These are phyloP conservation scores for Xyrichtys novacula DNA, from an alignment of 2,797 vertebrate species.

Conservation along the genomic window DNA sequence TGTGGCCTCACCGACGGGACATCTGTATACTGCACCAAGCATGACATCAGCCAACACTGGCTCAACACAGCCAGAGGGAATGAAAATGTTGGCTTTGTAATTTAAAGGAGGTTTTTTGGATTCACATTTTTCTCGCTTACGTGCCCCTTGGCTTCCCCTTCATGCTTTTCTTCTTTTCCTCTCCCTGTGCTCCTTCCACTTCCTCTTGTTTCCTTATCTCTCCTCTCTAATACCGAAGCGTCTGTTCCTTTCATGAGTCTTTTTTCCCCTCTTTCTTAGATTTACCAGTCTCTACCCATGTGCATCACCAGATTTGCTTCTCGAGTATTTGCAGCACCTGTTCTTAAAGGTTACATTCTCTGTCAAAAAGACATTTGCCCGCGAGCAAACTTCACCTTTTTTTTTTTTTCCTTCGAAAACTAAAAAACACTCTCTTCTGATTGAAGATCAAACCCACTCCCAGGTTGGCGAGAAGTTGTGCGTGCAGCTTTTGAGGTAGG, in stretches of 20 bases:
- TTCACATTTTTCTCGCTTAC: conserved; percentile 53
- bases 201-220: background rate
- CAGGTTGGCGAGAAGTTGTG: conserved; percentile 25
- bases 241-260: conserved; percentile 34
- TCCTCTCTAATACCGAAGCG: conserved; percentile 14
- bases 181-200: background rate
- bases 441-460: conserved; percentile 29
- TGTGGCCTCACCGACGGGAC: conserved; percentile 55
- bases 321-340: conserved; percentile 41
- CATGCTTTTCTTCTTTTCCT: conserved; percentile 5
- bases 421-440: background rate
- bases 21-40: conserved; percentile 58
- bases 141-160: conserved; percentile 43
- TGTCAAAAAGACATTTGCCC: conserved; percentile 41
- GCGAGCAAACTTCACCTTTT: background rate
- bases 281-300: conserved; percentile 24
- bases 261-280: conserved; percentile 20
- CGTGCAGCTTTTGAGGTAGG: background rate
- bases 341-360: conserved; percentile 53
- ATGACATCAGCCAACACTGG: conserved; percentile 63
- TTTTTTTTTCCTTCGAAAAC: background rate
- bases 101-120: conserved; percentile 32
- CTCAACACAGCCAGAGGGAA: conserved; percentile 52
- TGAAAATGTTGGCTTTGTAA: conserved; percentile 28
- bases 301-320: conserved; percentile 27